Evolutionary conservation across 2,797 vertebrate species (phyloP).

Genomic region (Pipistrellus pygmaeus): DNA sequence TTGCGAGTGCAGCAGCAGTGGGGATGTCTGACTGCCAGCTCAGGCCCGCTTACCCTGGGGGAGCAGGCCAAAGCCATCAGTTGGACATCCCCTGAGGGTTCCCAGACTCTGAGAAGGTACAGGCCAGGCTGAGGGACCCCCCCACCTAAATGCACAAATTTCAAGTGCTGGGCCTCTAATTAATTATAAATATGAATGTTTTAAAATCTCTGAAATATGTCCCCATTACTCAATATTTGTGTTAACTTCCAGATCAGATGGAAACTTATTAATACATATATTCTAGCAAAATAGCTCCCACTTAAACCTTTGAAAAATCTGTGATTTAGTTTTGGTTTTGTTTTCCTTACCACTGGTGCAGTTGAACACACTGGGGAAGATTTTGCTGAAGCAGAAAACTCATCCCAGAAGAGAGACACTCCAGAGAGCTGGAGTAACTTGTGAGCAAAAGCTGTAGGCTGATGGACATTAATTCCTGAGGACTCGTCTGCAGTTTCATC

Average conservation of each 20-base stretch:
- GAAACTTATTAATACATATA: neutral
- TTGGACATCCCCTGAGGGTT: too few species aligned
- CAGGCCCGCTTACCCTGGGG: too few species aligned
- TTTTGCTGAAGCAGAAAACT: constrained; percentile 95
- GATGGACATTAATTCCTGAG: constrained; percentile 95
- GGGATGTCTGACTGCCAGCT: too few species aligned
- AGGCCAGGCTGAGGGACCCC: too few species aligned
- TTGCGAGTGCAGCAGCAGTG: too few species aligned
- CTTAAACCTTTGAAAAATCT: constrained; percentile 7
- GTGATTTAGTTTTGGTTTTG: neutral
- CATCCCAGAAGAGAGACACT: constrained; percentile 96
- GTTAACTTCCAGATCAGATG: neutral
- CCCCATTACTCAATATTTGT: neutral
- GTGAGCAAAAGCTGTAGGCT: constrained; percentile 96
- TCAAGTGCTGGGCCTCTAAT: too few species aligned
- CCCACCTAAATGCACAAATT: too few species aligned
- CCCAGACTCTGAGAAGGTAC: too few species aligned
- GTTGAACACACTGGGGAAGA: constrained; percentile 94
- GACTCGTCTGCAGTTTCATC: constrained; percentile 96
- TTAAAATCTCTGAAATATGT: constrained; percentile 28
- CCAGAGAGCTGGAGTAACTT: constrained; percentile 96
- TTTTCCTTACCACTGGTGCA: constrained; percentile 92
- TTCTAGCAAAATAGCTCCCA: neutral
- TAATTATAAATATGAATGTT: neutral
- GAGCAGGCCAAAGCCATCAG: too few species aligned